Conservation (phyloP, 2,113 vertebrate genomes). For the Dicrurus megarhynchus region DNA sequence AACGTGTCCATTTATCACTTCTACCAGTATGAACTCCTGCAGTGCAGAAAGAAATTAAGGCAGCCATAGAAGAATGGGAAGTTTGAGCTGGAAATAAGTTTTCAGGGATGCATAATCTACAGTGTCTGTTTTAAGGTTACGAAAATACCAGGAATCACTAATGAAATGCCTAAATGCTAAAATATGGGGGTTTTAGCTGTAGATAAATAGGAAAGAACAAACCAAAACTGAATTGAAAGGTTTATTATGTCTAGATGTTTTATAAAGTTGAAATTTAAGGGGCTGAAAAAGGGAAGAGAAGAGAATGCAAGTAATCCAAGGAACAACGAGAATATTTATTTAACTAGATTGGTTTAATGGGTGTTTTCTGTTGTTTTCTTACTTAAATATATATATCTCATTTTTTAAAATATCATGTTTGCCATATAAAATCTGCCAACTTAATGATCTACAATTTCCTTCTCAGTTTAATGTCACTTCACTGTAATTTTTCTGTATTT, state of each 20-base stretch:
- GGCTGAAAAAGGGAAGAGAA: neutral
- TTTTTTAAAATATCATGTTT: neutral
- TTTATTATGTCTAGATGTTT: neutral
- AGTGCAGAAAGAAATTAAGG: neutral
- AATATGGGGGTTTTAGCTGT: neutral
- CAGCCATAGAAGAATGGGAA: neutral
- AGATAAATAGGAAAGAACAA: neutral
- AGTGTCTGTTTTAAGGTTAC: neutral
- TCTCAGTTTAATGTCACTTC: neutral
- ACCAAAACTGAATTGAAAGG: neutral
- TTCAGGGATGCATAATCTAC: neutral
- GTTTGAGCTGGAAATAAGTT: neutral
- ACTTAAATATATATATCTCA: neutral
- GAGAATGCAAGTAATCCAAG: neutral
- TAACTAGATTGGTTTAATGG: neutral
- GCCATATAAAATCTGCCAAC: neutral
- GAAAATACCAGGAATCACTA: neutral
- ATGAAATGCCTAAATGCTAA: neutral
- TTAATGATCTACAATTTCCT: neutral
- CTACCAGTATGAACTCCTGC: neutral
- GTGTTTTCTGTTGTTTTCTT: neutral
- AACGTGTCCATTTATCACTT: constrained; percentile 19
- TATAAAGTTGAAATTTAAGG: neutral
- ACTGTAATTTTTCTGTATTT: neutral
- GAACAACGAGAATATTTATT: neutral